phyloP scores from a whole-genome alignment of 1,140 invertebrate species.

The Sarcophaga bullata region DNA sequence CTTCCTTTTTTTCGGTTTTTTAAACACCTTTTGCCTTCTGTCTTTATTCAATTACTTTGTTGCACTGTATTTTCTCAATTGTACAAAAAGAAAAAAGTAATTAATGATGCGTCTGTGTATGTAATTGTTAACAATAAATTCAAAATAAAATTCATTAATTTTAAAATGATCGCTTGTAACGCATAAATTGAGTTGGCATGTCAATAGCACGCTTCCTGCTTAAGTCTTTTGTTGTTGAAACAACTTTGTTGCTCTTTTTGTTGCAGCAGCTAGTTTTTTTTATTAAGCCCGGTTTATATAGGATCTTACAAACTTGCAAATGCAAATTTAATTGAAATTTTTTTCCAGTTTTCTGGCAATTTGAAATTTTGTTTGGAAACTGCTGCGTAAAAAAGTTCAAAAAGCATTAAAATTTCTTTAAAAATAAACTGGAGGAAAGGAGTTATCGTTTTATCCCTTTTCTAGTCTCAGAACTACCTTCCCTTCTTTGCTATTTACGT shows the following conservation, averaged over 20 bases:
- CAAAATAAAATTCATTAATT: not conserved
- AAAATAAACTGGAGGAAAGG: no score
- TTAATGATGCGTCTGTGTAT: not conserved
- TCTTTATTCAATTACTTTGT: not conserved
- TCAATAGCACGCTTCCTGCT: not conserved
- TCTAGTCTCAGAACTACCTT: no score
- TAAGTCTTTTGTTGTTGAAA: slow-evolving; percentile 2
- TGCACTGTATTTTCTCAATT: not conserved
- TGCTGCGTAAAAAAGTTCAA: no score
- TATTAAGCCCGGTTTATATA: no score
- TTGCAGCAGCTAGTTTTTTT: no score
- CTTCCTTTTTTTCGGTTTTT: not conserved
- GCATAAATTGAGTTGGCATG: not conserved
- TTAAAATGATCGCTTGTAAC: not conserved
- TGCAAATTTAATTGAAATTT: no score
- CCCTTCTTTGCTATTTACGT: no score
- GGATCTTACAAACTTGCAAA: no score
- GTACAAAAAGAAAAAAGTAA: not conserved
- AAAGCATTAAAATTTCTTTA: no score
- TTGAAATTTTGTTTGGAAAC: no score
- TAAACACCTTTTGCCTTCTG: not conserved
- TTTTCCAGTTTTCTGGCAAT: no score
- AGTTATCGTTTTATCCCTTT: no score
- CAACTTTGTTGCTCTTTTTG: not conserved
- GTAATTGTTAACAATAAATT: slow-evolving; percentile 13